Base-by-base conservation (phyloP, 2,888 invertebrate genomes). In the Gymnocheta viridis region DNA sequence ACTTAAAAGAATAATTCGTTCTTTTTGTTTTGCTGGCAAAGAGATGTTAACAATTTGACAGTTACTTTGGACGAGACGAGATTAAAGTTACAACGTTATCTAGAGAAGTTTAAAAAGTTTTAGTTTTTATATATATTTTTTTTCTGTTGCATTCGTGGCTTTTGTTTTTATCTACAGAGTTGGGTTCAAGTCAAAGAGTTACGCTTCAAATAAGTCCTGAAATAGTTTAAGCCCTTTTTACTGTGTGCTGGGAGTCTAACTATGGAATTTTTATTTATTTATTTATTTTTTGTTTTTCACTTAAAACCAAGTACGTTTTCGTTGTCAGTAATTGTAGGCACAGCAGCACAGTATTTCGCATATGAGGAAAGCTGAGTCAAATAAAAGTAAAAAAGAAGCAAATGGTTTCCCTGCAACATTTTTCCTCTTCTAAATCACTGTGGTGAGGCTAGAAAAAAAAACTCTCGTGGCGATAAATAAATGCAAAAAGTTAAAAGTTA, bases 41-140 rank as follows among this genome's bases (percentile, higher is more conserved):
- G 84, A 84, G 84, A 84, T 84, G 84, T 84, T 84, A 84, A 84
- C 84, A 84, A 84, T 84, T 84, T 84, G 84, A 84, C 84, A 84
- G 84, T 84, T 84, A 84, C 84, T 84, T 84, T 78, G 64, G 84
- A 84, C 84, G 82, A 82, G 78, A 82, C 84, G 84, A 84, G 84
- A 84, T 84, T 84, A 81, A 78, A 73, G 84, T 84, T 69, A 84
- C 73, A 66, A 70, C 82, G 32, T 81, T 84, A 73, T 81, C 81
- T 77, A 77, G 67, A 77, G 67, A 67, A 81, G 77, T 78, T 73
- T 74, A 70, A 70, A 72, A 80, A 66, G 69, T 70, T 54, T 67
- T 49, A 22, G 35, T 44, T 56, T 29, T 69, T 29, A 22, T 14
- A 58, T 32, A 29, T 60, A 10, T 4, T 60, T 29, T 27, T 74